A percentile compares a stretch with the other conserved stretches of the same genome.
These are phyloP conservation scores for Platycercus adscitus DNA, from an alignment of 2,113 vertebrate species.

Conservation along the genomic window DNA sequence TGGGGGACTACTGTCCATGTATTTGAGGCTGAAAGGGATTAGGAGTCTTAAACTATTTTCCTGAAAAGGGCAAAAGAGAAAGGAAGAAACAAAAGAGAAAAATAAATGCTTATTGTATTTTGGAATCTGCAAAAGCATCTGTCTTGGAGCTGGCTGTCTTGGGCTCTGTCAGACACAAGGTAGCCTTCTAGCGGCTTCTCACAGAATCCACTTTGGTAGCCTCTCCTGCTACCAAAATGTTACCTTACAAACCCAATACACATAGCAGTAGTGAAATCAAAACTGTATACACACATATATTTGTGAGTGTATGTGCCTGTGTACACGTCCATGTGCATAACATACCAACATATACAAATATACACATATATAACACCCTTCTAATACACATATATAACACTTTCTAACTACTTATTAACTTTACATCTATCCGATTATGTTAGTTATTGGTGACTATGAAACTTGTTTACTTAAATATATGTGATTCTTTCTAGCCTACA, in stretches of 20 bases:
- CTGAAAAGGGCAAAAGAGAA: background rate
- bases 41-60: background rate
- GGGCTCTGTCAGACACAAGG: background rate
- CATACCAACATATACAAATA: background rate
- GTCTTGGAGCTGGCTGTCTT: background rate
- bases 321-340: background rate
- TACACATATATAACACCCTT: background rate
- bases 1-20: background rate
- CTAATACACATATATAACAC: background rate
- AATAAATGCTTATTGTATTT: background rate
- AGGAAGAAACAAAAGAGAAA: background rate
- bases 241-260: background rate
- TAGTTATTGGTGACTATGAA: background rate
- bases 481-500: background rate
- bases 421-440: background rate
- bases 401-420: background rate
- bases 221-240: background rate
- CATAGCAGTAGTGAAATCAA: background rate
- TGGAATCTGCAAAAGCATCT: background rate
- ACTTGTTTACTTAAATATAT: background rate
- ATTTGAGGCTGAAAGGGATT: background rate
- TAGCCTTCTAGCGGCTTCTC: background rate
- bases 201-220: background rate
- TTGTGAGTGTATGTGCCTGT: background rate
- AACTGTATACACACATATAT: background rate